Conservation (phyloP, 2,113 vertebrate species). For the Corythornis cristatus region DNA sequence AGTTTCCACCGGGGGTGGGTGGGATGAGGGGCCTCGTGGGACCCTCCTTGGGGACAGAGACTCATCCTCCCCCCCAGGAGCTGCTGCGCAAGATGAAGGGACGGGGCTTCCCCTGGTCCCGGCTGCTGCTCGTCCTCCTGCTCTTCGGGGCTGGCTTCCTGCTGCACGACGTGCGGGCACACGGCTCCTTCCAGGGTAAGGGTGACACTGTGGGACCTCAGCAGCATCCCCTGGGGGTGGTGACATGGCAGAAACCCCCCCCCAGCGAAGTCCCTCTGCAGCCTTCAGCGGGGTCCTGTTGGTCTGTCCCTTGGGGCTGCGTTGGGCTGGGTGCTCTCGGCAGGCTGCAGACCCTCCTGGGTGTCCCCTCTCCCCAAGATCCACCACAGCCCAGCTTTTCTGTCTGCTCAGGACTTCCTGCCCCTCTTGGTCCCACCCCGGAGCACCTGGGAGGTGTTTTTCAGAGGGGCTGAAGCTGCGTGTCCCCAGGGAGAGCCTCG, state of each 20-base stretch:
- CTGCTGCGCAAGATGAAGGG: conserved; percentile 85
- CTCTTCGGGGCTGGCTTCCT: conserved; percentile 81
- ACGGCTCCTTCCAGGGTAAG: conserved; percentile 85
- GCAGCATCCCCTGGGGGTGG: accelerated
- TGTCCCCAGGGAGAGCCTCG: accelerated
- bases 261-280: accelerated
- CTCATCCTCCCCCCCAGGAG: conserved; percentile 28
- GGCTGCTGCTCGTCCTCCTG: conserved; percentile 80
- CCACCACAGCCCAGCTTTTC: background rate
- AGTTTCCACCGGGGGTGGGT: accelerated
- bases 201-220: accelerated
- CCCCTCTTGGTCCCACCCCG: background rate
- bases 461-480: accelerated
- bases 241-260: accelerated
- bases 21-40: accelerated
- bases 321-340: background rate
- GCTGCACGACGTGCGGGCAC: conserved; percentile 82
- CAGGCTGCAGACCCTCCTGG: background rate
- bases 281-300: background rate
- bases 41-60: accelerated
- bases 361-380: too few species aligned
- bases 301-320: background rate
- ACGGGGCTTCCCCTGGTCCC: conserved; percentile 82
- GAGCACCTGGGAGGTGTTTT: background rate
- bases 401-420: background rate